phyloP scores from a whole-genome alignment of 2,888 invertebrate genomes.

The Argyra leucocephala region DNA sequence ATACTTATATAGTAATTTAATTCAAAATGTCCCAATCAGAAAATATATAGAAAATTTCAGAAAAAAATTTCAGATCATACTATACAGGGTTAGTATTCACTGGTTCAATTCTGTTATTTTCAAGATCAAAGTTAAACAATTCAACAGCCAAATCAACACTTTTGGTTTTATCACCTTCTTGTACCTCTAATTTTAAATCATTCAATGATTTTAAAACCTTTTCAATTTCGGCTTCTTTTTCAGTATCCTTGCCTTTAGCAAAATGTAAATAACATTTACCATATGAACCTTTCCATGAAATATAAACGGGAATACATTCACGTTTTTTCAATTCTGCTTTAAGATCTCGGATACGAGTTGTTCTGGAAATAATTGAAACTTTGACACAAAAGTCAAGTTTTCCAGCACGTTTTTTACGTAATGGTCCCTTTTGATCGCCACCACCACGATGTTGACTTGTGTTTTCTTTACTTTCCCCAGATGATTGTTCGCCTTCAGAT shows the following conservation, averaged over 20 bases:
- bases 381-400: conserved; percentile 41
- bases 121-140: conserved; percentile 21
- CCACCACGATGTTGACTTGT: conserved; percentile 8
- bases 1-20: too few relatives aligned
- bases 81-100: conserved; percentile 43
- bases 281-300: conserved; percentile 61
- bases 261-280: conserved; percentile 68
- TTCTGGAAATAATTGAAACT: conserved; percentile 63
- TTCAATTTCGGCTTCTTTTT: conserved; percentile 39
- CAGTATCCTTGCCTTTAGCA: conserved; percentile 52
- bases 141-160: conserved; percentile 25
- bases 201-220: conserved; percentile 39
- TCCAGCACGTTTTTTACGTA: conserved; percentile 23
- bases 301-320: conserved; percentile 65
- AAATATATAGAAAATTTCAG: conserved; percentile 17
- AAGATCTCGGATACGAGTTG: conserved; percentile 62
- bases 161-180: conserved; percentile 24
- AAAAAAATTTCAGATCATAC: conserved; percentile 36
- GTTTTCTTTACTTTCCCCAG: conserved; percentile 34
- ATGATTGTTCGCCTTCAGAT: conserved; percentile 41
- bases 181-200: conserved; percentile 33
- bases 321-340: conserved; percentile 63
- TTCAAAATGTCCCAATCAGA: conserved; percentile 38
- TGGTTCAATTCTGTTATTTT: conserved; percentile 31
- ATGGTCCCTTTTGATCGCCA: conserved; percentile 8